Evolutionary conservation across 2,888 invertebrate genomes (phyloP).

Genomic region (Drosophila lacicola): DNA sequence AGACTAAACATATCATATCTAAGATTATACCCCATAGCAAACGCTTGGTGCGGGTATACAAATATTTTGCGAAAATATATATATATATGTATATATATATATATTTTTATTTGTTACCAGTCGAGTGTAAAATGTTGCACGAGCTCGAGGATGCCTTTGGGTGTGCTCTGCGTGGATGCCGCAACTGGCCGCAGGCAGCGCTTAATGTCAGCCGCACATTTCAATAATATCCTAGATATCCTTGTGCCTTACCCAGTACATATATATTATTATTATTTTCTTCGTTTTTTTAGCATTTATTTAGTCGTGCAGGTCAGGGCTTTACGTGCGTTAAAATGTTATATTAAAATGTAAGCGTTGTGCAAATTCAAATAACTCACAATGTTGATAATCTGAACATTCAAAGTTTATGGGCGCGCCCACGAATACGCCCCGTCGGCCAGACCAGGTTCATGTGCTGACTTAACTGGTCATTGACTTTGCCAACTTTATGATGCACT

Average conservation of each 20-base stretch:
- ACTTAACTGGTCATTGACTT: constrained; percentile 81
- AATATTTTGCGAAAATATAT: constrained; percentile 38
- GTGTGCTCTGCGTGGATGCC: constrained; percentile 14
- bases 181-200: constrained; percentile 45
- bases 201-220: constrained; percentile 58
- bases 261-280: neutral
- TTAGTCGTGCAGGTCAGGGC: constrained; percentile 23
- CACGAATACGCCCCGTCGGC: neutral
- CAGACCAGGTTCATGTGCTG: constrained; percentile 52
- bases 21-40: constrained; percentile 14
- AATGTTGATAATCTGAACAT: constrained; percentile 39
- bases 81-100: constrained; percentile 10
- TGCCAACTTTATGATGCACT: constrained; percentile 75
- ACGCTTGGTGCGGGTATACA: constrained; percentile 15
- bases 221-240: constrained; percentile 52
- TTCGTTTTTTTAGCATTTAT: constrained; percentile 30
- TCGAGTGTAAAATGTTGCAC: constrained; percentile 53
- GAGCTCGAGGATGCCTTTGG: constrained; percentile 37
- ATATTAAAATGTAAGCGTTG: constrained; percentile 60
- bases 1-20: constrained; percentile 1
- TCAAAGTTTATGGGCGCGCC: constrained; percentile 11
- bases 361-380: constrained; percentile 65
- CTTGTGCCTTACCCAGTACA: constrained; percentile 22
- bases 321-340: constrained; percentile 58
- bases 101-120: constrained; percentile 31